phyloP scores from a whole-genome alignment of 64 coral and sea anemone species.

The Anthopleura sola region DNA sequence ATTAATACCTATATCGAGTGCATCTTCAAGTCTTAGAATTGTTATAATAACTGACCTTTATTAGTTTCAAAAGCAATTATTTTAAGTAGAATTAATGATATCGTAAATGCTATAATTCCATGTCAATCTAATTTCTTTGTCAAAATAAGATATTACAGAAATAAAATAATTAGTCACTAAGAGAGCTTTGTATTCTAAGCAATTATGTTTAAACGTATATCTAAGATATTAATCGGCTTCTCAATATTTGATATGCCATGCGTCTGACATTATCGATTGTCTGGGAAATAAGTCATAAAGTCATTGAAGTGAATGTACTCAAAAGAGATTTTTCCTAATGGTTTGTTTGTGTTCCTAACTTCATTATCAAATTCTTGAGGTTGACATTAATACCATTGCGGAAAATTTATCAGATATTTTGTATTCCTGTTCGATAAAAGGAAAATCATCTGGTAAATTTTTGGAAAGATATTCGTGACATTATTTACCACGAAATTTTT shows the following conservation, averaged over 20 bases:
- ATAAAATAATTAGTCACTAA: background rate
- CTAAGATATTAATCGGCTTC: background rate
- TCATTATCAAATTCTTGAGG: background rate
- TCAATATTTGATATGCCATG: background rate
- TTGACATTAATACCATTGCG: background rate
- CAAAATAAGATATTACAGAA: too few species aligned
- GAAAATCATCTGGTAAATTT: background rate
- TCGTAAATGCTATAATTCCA: background rate
- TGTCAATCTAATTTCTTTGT: background rate
- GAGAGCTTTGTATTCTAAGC: too few species aligned
- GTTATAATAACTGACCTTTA: background rate
- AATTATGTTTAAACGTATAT: background rate
- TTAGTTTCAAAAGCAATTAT: background rate
- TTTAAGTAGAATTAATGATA: background rate
- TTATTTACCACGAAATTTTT: too few species aligned
- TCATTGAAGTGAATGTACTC: background rate
- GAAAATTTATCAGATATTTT: background rate
- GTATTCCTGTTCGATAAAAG: background rate
- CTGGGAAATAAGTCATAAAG: background rate
- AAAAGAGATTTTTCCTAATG: background rate
- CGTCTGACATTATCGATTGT: background rate
- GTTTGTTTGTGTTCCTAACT: background rate
- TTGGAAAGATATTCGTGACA: background rate
- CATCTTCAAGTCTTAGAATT: background rate
- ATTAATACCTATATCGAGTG: background rate